Evolutionary conservation across 2,797 vertebrate genomes (phyloP), one percentile per base, ranked within the genome.

Genomic region (Nannoperca obscura): DNA sequence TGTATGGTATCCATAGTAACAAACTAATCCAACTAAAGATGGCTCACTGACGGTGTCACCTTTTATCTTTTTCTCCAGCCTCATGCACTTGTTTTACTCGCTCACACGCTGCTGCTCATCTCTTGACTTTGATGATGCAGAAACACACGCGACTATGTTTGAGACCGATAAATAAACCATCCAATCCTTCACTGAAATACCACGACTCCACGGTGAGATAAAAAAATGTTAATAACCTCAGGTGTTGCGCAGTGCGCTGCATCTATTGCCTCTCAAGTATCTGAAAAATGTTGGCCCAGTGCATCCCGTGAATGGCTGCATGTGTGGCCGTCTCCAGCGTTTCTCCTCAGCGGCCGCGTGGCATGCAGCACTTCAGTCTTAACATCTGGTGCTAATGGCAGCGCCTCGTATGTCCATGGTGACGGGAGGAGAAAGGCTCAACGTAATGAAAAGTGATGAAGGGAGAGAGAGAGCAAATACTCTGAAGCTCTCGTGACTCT

Each of bases 1-100:
- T 86, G 77, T 86, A 86, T 73, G 71, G 81, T 90, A 85, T 78
- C 86, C 85, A 86, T 90, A 86, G 86, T 78, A 91, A 89, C 88
- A 76, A 78, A 83, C 70, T 82, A 81, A 81, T 78, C 86, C 75
- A 82, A 84, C 59, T 79, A 47, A 76, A 79, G 84, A 85, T 87
- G 81, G 85, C 73, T 82, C 67, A 67, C 65, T 71, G 64, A 78
- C 49, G 53, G 63, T 81, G 86, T 74, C 66, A 83, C 78, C 71
- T 74, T 82, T 64, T 75, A 77, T 81, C 59, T 76, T 42, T 63
- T 55, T 32, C 78, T 74, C 22, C 53, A n/a, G 47, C 66, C 53
- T 57, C 19, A 9, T 50, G 7, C 34, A 27, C 49, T 78, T 49
- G 53, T 76, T 60, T 72, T 34, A 73, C 60, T 36, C 5, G 1